Conservation (phyloP, 2,888 invertebrate species). For the Anaspis maculata region DNA sequence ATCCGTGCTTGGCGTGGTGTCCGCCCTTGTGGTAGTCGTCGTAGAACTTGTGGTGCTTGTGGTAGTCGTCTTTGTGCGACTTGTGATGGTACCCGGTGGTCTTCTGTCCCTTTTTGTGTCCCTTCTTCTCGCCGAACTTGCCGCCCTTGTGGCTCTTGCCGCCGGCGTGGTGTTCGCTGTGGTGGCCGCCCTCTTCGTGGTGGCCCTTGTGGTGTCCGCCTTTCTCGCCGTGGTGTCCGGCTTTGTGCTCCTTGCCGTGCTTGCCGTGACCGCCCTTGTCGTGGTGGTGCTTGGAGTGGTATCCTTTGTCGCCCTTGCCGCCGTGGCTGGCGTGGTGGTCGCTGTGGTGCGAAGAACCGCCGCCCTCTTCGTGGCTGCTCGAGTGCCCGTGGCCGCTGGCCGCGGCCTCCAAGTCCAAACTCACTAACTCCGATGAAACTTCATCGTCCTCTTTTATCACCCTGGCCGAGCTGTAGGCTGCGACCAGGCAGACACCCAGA, state of each 20-base stretch:
- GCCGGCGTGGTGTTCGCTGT: constrained; percentile 69
- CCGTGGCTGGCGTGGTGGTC: constrained; percentile 64
- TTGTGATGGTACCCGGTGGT: constrained; percentile 79
- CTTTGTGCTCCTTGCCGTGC: constrained; percentile 70
- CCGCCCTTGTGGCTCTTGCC: constrained; percentile 73
- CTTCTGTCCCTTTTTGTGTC: constrained; percentile 78
- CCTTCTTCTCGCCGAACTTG: constrained; percentile 73
- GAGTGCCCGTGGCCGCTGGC: constrained; percentile 38
- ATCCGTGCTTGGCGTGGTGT: constrained; percentile 73
- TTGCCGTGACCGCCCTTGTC: constrained; percentile 69
- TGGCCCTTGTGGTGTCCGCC: constrained; percentile 75
- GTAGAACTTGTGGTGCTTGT: constrained; percentile 82
- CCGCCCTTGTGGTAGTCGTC: constrained; percentile 81
- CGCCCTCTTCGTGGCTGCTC: constrained; percentile 53
- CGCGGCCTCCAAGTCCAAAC: constrained; percentile 45
- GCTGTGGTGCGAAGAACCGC: constrained; percentile 61
- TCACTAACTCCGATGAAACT: constrained; percentile 12
- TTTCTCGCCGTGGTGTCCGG: constrained; percentile 67
- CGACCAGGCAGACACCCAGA: constrained; percentile 31
- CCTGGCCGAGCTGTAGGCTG: constrained; percentile 29
- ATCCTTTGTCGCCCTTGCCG: constrained; percentile 74
- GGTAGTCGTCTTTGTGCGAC: constrained; percentile 79
- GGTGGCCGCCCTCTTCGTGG: constrained; percentile 66
- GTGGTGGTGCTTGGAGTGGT: constrained; percentile 62
- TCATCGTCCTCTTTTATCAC: constrained; percentile 32